These are phyloP conservation scores for Pristionchus entomophagus DNA, from an alignment of 2,888 invertebrate species.

Conservation along the genomic window DNA sequence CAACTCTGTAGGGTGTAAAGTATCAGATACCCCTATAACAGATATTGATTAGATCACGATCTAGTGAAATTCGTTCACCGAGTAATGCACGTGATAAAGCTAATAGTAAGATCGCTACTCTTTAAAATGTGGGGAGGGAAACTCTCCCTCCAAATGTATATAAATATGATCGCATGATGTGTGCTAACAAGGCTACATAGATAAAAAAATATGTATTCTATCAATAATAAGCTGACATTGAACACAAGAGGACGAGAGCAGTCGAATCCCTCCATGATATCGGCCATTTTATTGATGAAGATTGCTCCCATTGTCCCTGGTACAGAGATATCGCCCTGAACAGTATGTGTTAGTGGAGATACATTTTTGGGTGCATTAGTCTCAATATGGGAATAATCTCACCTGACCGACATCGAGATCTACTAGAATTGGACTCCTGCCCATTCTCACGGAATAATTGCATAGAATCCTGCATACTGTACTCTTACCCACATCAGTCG, in stretches of 20 bases:
- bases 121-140: no score
- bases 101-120: no score
- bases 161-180: no score
- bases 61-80: no score
- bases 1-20: neutral
- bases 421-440: constrained; percentile 87
- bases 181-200: no score
- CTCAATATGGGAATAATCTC: neutral
- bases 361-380: neutral
- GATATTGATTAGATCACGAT: no score
- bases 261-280: constrained; percentile 94
- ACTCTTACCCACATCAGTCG: constrained; percentile 95
- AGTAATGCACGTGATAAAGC: no score
- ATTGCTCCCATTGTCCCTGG: constrained; percentile 72
- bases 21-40: no score
- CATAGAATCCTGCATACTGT: constrained; percentile 89
- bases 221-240: constrained; percentile 76
- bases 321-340: constrained; percentile 69
- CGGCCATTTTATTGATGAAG: constrained; percentile 91
- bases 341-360: neutral
- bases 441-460: constrained; percentile 93
- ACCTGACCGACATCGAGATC: constrained; percentile 94
- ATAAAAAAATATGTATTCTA: no score
- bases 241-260: constrained; percentile 88
- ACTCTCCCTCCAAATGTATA: no score